These are phyloP conservation scores for Fringilla coelebs DNA, from an alignment of 2,797 vertebrate species.

Conservation along the genomic window DNA sequence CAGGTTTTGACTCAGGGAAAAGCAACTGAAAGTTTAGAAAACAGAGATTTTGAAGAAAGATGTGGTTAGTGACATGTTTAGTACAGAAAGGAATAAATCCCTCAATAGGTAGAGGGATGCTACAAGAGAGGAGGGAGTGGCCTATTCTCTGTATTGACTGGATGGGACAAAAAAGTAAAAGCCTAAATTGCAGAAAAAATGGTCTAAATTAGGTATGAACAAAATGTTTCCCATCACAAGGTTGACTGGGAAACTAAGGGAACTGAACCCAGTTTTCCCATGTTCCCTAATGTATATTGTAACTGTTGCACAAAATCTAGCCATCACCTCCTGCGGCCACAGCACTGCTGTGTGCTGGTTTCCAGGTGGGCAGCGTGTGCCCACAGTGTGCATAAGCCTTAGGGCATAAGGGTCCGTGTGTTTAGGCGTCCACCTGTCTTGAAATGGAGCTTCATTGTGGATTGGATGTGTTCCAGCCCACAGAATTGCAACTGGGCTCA, in stretches of 20 bases:
- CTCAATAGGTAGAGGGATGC: not conserved
- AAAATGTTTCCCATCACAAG: not conserved
- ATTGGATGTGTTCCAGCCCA: not conserved
- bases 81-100: not conserved
- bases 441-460: not conserved
- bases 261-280: not conserved
- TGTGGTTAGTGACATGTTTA: not conserved
- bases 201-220: not conserved
- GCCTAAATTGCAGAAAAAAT: not conserved
- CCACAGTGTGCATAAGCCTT: fast-evolving
- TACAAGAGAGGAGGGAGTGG: not conserved
- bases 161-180: not conserved
- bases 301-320: not conserved
- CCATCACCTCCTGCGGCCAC: not conserved
- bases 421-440: not conserved
- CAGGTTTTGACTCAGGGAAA: not conserved
- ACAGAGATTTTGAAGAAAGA: not conserved
- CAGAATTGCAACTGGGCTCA: not conserved
- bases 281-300: not conserved
- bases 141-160: not conserved
- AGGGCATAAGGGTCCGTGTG: not conserved
- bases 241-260: not conserved
- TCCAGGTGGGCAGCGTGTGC: not conserved
- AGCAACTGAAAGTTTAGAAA: not conserved
- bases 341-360: not conserved